Conservation (phyloP, 2,888 invertebrate genomes). For the Odontocolon sp. region DNA sequence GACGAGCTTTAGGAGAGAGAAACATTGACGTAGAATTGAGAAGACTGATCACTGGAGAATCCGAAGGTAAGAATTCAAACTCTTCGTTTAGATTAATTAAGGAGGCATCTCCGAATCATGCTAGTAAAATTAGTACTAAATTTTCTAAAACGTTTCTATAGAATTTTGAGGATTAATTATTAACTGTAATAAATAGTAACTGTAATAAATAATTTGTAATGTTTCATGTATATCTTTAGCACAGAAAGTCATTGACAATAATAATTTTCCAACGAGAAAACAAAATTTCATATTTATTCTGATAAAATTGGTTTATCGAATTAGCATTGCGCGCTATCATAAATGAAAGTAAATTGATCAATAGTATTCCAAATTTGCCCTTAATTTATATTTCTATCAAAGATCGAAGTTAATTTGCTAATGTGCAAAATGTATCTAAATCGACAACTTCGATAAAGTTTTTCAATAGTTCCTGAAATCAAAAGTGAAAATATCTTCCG, state of each 20-base stretch:
- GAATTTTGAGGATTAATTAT: too few relatives aligned
- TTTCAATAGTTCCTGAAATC: constrained; percentile 18
- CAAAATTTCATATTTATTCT: too few relatives aligned
- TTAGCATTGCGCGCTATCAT: neutral
- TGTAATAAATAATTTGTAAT: too few relatives aligned
- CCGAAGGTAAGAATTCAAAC: constrained; percentile 73
- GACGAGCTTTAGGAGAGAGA: constrained; percentile 75
- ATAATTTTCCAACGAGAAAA: too few relatives aligned
- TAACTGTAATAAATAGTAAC: too few relatives aligned
- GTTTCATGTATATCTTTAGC: too few relatives aligned
- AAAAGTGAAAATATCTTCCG: constrained; percentile 20
- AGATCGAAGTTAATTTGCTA: neutral
- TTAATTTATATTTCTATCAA: neutral
- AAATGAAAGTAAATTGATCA: neutral
- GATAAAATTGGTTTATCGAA: too few relatives aligned
- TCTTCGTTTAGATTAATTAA: neutral
- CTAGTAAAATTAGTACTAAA: too few relatives aligned
- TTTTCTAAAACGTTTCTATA: too few relatives aligned
- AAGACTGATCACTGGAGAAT: constrained; percentile 72
- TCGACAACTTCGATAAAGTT: too few relatives aligned
- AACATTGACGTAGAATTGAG: constrained; percentile 73
- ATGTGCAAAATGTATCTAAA: neutral
- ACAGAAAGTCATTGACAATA: too few relatives aligned
- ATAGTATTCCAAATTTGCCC: neutral
- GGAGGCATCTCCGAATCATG: too few relatives aligned